phyloP scores from a whole-genome alignment of 2,888 invertebrate genomes.

The Caenorhabditis doughertyi region DNA sequence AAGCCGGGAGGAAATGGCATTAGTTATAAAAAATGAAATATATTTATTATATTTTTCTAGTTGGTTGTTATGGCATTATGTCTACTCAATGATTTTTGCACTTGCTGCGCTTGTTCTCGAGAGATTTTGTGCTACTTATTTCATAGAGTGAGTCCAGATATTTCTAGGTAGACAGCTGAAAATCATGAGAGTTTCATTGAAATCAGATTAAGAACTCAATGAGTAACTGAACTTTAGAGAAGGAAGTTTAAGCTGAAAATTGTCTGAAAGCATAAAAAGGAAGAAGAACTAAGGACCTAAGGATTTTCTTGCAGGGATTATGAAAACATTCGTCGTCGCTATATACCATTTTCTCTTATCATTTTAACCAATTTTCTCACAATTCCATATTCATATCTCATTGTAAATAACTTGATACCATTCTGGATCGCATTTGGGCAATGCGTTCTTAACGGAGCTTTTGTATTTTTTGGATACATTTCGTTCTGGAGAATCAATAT shows the following conservation, averaged over 20 bases:
- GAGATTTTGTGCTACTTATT: conserved; percentile 1
- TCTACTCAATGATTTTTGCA: conserved; percentile 16
- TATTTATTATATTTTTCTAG: background rate
- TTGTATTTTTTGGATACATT: conserved; percentile 25
- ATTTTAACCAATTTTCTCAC: conserved; percentile 25
- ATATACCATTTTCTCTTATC: conserved; percentile 18
- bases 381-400: conserved; percentile 17
- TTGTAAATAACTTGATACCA: conserved; percentile 20
- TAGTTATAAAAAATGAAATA: background rate
- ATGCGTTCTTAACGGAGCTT: conserved; percentile 26
- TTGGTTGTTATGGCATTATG: conserved; percentile 16
- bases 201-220: no score
- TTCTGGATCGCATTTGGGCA: conserved; percentile 31
- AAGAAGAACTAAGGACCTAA: no score
- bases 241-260: no score
- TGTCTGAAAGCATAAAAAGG: background rate
- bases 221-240: no score
- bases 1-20: background rate
- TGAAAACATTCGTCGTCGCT: conserved; percentile 25
- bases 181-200: no score
- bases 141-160: conserved; percentile 5
- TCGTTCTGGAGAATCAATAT: conserved; percentile 22
- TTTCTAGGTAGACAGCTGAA: background rate
- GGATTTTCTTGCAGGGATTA: conserved; percentile 42
- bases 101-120: background rate